Base-by-base conservation (phyloP, 2,113 vertebrate species). In the Progne subis region DNA sequence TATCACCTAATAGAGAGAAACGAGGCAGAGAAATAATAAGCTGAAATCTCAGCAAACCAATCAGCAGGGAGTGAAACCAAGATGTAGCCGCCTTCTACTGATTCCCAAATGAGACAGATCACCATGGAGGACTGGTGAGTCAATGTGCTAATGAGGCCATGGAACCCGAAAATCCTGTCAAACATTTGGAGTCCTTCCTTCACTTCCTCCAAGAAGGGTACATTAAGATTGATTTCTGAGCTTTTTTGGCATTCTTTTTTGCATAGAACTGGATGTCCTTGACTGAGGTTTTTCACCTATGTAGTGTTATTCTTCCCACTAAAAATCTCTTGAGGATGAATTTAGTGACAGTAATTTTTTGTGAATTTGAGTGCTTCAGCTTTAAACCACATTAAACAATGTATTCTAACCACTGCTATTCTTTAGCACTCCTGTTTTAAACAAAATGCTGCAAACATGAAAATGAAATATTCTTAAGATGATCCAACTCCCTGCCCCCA, bases 41-140 rank as follows among this genome's bases (percentile, higher is more conserved):
- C 53, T 83, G 71, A 86, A 90, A 88, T 70, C 59, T 81, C 76
- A 92, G 72, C 21, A 91, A 92, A 83, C 59, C 60, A 74, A 83
- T 39, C 69, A 94, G 65, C 52, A 67, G 52, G 52, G 37, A 91
- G 25, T 31, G 28, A 94, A 72, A 86, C 19, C 46, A 88, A 68
- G 60, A 82, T 9, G 65, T 23, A 87, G 39, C 31, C 37, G 79
- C 53, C 18, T 76, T 71, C 47, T 90, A 41, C 56, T 69, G 83
- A 84, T 84, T 79, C 61, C 53, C 78, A 87, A 31, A 71, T 1
- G 52, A 82, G 85, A 76, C 41, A 87, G 24, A 82, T 60, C 49
- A 52, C 61, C 41, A 56, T 1, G 21, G 77, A 86, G 75, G 59
- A 82, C 28, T 4, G 2, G 24, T 84, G 92, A 87, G 53, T 61